These are phyloP conservation scores for Grallaria varia DNA, from an alignment of 2,113 vertebrate species.

Conservation along the genomic window DNA sequence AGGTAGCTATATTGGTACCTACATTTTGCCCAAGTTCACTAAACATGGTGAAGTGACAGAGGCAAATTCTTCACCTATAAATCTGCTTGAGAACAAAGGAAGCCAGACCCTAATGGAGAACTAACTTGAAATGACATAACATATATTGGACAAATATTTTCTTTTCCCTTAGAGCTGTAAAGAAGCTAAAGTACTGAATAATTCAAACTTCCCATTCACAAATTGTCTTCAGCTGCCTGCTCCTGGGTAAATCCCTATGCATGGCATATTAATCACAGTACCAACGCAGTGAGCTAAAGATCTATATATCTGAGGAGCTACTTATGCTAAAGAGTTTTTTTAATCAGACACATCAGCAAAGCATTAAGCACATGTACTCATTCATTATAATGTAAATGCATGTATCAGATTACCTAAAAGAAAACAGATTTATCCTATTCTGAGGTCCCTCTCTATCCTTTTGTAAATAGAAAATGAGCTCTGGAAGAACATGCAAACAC, in stretches of 20 bases:
- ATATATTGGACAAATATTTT: neutral
- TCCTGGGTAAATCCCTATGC: neutral
- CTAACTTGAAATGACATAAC: neutral
- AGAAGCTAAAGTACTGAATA: constrained; percentile 20
- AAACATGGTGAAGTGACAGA: neutral
- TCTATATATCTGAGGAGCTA: neutral
- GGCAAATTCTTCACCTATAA: neutral
- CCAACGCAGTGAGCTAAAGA: neutral
- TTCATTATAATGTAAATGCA: constrained; percentile 20
- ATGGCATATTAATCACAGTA: neutral
- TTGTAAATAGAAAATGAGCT: constrained; percentile 6
- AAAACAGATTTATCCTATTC: neutral
- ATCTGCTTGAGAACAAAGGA: neutral
- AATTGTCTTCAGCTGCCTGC: constrained; percentile 3
- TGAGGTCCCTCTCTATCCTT: neutral
- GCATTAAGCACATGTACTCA: neutral
- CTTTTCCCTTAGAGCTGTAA: neutral
- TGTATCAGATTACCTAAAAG: constrained; percentile 2
- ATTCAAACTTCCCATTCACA: neutral
- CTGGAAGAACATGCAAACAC: neutral
- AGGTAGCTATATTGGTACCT: neutral
- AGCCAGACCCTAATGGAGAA: neutral
- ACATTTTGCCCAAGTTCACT: neutral
- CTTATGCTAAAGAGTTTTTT: neutral
- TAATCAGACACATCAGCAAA: neutral